Conservation (phyloP, 2,888 invertebrate species). For the Drosophila anomalata region DNA sequence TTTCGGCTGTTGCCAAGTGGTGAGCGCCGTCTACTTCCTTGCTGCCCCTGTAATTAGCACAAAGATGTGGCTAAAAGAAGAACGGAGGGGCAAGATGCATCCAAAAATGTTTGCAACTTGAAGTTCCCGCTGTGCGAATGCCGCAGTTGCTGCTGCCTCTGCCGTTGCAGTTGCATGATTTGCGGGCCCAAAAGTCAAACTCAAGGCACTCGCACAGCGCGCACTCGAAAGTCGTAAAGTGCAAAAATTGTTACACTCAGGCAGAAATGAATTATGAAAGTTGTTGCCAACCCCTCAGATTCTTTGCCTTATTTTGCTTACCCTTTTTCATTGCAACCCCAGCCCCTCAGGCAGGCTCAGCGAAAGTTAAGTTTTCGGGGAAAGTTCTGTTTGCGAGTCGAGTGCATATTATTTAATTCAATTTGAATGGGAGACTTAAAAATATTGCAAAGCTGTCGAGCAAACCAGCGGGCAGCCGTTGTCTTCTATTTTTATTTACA, state of each 20-base stretch:
- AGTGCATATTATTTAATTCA: conserved; percentile 70
- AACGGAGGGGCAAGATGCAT: conserved; percentile 45
- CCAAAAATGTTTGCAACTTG: conserved; percentile 69
- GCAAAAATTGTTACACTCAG: conserved; percentile 80
- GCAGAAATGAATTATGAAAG: conserved; percentile 78
- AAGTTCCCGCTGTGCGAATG: conserved; percentile 50
- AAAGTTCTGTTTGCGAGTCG: conserved; percentile 56
- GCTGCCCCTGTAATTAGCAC: conserved; percentile 74
- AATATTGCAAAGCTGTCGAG: conserved; percentile 62
- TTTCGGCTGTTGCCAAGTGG: conserved; percentile 69
- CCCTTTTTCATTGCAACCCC: conserved; percentile 10
- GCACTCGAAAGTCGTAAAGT: conserved; percentile 77
- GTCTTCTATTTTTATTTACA: conserved; percentile 37
- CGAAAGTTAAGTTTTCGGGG: conserved; percentile 55
- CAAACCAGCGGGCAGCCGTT: conserved; percentile 37
- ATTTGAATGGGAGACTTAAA: conserved; percentile 58
- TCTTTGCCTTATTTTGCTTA: conserved; percentile 47
- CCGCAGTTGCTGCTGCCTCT: conserved; percentile 19
- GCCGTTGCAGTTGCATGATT: conserved; percentile 60
- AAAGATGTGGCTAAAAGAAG: conserved; percentile 23
- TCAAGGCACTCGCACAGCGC: conserved; percentile 62
- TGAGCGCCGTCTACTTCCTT: conserved; percentile 60
- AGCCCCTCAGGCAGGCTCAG: conserved; percentile 17
- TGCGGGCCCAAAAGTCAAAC: conserved; percentile 57
- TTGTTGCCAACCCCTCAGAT: conserved; percentile 62